These are phyloP conservation scores for Eidolon dupreanum DNA, from an alignment of 2,797 vertebrate species.

Conservation along the genomic window DNA sequence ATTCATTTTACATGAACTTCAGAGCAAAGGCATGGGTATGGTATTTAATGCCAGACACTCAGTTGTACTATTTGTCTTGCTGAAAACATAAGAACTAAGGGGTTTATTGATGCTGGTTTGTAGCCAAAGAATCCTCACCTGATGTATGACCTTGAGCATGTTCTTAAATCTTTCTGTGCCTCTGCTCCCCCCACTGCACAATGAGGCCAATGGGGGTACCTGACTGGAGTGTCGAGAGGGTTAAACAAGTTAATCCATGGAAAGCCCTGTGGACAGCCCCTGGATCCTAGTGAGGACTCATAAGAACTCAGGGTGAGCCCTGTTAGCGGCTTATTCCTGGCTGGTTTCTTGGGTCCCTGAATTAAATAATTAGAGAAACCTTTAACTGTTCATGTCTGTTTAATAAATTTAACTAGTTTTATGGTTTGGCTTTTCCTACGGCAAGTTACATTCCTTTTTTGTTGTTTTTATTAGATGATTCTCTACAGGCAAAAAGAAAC, in stretches of 20 bases:
- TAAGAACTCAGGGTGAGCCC: neutral
- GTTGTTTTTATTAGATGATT: neutral
- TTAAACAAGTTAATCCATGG: no score
- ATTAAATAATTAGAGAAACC: neutral
- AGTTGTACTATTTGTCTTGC: neutral
- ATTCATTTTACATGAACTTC: neutral
- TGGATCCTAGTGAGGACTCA: neutral
- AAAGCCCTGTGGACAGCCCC: neutral
- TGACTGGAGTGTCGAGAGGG: neutral
- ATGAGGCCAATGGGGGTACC: no score
- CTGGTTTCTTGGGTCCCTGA: no score
- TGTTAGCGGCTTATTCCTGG: neutral
- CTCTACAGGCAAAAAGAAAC: neutral
- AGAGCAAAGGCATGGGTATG: neutral
- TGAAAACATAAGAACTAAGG: neutral
- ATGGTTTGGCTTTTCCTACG: neutral
- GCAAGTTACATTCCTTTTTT: neutral
- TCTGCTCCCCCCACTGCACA: neutral
- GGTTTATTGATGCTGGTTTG: neutral
- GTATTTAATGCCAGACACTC: neutral
- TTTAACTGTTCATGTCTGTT: neutral
- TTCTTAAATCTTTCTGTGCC: neutral
- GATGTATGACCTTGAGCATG: neutral
- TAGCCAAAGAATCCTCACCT: neutral
- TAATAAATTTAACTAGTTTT: neutral